phyloP scores from a whole-genome alignment of 37 sponge, comb jelly and placozoan genomes.

The Haliclona indistincta region DNA sequence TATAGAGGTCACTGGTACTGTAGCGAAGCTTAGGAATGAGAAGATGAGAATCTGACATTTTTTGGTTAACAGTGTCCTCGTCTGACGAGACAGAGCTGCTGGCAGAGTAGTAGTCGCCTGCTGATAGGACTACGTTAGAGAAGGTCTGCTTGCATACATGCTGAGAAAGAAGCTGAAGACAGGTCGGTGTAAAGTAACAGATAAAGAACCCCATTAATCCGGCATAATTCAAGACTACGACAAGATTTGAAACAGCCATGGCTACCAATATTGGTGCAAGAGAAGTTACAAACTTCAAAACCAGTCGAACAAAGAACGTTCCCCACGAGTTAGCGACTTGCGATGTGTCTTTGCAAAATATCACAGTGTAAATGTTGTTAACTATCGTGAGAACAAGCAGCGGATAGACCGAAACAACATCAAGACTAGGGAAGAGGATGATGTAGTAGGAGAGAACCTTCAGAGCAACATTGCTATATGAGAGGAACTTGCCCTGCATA shows the following conservation, averaged over 20 bases:
- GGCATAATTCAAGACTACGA: conserved; percentile 80
- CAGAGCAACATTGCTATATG: conserved; percentile 24
- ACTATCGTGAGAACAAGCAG: conserved; percentile 59
- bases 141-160: conserved; percentile 53
- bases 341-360: conserved; percentile 55
- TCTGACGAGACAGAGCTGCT: no score
- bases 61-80: no score
- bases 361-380: conserved; percentile 74
- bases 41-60: no score
- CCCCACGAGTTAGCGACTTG: conserved; percentile 1
- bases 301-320: conserved; percentile 9
- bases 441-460: conserved; percentile 77
- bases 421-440: conserved; percentile 87
- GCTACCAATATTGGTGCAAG: conserved; percentile 66
- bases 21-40: no score
- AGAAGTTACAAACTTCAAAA: conserved; percentile 50
- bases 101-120: no score
- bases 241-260: conserved; percentile 78
- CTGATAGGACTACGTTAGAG: no score
- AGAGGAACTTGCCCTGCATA: no score
- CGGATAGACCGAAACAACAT: conserved; percentile 86
- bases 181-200: conserved; percentile 71
- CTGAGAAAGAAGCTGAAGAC: conserved; percentile 71
- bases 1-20: no score
- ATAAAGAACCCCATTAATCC: conserved; percentile 80